Base-by-base conservation (phyloP, 2,797 vertebrate genomes). In the Hippoglossus hippoglossus region DNA sequence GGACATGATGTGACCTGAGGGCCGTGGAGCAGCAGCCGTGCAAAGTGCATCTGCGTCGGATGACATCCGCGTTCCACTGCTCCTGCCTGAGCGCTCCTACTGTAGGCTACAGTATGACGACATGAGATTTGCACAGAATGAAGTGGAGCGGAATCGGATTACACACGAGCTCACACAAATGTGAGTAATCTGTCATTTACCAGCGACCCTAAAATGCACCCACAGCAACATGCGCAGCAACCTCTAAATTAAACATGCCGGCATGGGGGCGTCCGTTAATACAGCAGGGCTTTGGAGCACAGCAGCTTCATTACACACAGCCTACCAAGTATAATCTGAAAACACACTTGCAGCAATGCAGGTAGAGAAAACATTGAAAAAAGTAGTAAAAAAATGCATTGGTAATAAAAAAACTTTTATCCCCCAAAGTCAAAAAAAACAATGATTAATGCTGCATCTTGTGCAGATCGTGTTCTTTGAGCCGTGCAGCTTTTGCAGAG, bases 101-200 rank as follows among this genome's bases (percentile, higher is more conserved):
- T 83, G 88, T 70, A 75, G 75, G 66, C 83, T 79, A 47, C 73
- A 49, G 41, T 81, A 90, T 94, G 93, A 95, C 89, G 92, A 88
- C 93, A 92, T 73, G 83, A 90, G 85, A 93, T 93, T 92, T 93
- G 91, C 89, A 91, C 89, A 92, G 91, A 94, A 90, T 85, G 90
- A 94, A 93, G 75, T 91, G 85, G 89, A 90, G 80, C 73, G 77
- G 93, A 93, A 94, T 94, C 91, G 90, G 93, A 94, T 94, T 94
- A 94, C 91, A 92, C 59, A 68, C 41, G 16, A 86, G 71, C 90
- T 92, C 88, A 91, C 87, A 90, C 92, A 93, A 91, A 93, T 93
- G 92, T 92, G 92, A 89, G 88, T 93, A 93, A 94, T 93, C 86
- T 93, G 90, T 92, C 86, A 92, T 92, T 91, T 91, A 91, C 63